Conservation (phyloP, 2,113 vertebrate species). For the Sphyrna mokarran region DNA sequence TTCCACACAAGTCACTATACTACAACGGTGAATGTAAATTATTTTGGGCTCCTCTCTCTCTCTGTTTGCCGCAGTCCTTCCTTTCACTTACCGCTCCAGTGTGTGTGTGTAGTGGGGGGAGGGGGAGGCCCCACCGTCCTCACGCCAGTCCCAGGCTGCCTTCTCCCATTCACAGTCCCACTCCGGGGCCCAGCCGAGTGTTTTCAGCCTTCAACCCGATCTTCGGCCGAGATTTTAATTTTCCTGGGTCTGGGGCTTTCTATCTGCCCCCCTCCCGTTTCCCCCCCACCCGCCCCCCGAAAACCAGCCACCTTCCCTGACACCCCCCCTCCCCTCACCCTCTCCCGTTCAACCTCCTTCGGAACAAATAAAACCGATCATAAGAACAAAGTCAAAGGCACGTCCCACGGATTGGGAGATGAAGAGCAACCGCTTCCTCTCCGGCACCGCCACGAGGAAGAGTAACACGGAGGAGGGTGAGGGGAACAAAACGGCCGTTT, state of each 20-base stretch:
- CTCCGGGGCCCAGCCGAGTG: slow-evolving; percentile 25
- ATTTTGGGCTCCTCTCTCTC: not conserved
- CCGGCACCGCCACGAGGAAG: not conserved
- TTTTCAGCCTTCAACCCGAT: slow-evolving; percentile 29
- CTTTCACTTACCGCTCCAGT: slow-evolving; percentile 30
- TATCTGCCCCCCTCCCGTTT: not conserved
- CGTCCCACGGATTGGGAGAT: not conserved
- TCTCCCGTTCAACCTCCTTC: slow-evolving; percentile 16
- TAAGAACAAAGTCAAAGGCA: not conserved
- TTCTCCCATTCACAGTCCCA: slow-evolving; percentile 29
- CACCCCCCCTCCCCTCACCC: not conserved
- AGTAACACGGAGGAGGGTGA: not conserved
- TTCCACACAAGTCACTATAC: not conserved
- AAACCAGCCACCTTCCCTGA: too few species aligned
- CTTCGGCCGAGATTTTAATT: not conserved
- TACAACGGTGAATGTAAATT: not conserved
- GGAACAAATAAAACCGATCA: slow-evolving; percentile 32
- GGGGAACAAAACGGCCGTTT: not conserved
- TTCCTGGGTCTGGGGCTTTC: too few species aligned
- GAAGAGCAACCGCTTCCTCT: not conserved
- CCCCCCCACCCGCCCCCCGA: not conserved
- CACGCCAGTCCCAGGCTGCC: slow-evolving; percentile 13
- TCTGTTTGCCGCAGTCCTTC: slow-evolving; percentile 4
- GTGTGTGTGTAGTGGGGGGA: not conserved
- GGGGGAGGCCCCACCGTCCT: not conserved